Conservation (phyloP, 1,140 invertebrate genomes). For the Cephus cinctus region DNA sequence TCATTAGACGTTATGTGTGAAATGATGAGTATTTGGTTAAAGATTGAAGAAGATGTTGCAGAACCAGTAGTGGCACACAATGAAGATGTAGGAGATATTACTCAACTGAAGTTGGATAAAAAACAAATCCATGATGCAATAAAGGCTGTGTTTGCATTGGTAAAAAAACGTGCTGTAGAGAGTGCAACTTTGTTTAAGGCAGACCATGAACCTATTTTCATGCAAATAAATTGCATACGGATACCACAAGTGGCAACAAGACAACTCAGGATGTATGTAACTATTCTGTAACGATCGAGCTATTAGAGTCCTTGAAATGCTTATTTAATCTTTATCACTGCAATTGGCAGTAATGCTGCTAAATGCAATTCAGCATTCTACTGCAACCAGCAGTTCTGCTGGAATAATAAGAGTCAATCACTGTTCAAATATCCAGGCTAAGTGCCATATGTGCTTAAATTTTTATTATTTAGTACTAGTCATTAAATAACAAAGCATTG, state of each 20-base stretch:
- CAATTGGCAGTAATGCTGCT: constrained; percentile 1
- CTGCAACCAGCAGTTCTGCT: constrained; percentile 5
- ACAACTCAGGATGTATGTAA: constrained; percentile 52
- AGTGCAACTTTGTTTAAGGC: constrained; percentile 44
- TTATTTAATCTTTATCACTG: constrained; percentile 1
- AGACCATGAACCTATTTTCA: constrained; percentile 40
- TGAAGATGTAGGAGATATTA: no score
- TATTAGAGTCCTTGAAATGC: not conserved
- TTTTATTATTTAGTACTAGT: not conserved
- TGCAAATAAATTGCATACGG: constrained; percentile 54
- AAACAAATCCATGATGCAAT: no score
- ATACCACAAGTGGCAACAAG: constrained; percentile 47
- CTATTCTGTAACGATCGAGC: constrained; percentile 2
- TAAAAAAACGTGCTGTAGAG: no score
- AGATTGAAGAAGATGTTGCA: no score
- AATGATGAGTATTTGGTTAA: no score
- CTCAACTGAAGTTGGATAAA: no score
- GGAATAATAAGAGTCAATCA: not conserved
- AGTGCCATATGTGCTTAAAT: not conserved
- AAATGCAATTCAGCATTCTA: not conserved
- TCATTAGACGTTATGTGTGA: no score
- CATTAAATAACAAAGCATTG: not conserved
- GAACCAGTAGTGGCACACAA: no score
- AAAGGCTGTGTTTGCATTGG: no score
- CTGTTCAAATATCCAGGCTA: not conserved